These are phyloP conservation scores for Drosophila azteca DNA, from an alignment of 1,140 invertebrate genomes.

Conservation along the genomic window DNA sequence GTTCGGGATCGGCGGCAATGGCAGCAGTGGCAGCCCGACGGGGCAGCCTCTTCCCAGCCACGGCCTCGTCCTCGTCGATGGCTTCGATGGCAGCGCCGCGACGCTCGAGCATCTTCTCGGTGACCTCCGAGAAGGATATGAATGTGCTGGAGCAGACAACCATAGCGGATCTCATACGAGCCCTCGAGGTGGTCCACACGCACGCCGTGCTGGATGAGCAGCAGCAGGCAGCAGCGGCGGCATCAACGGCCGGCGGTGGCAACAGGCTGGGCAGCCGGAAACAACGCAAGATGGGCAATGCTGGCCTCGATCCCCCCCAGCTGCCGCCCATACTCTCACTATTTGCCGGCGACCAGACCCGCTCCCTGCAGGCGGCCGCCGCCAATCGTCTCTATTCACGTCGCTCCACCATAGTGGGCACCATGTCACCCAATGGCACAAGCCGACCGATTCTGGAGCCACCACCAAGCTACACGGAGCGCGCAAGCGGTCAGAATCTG, in stretches of 20 bases:
- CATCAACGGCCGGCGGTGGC: background rate
- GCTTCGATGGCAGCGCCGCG: conserved; percentile 54
- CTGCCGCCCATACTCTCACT: conserved; percentile 73
- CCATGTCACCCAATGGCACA: conserved; percentile 52
- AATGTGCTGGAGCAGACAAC: conserved; percentile 90
- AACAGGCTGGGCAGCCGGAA: conserved; percentile 40
- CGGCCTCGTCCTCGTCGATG: conserved; percentile 35
- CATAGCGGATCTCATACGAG: conserved; percentile 89
- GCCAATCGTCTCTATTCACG: conserved; percentile 76
- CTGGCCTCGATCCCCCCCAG: conserved; percentile 83
- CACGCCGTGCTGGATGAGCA: conserved; percentile 77
- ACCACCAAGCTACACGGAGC: conserved; percentile 73
- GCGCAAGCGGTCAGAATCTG: conserved; percentile 1
- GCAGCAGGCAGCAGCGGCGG: conserved; percentile 29
- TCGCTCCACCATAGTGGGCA: conserved; percentile 77
- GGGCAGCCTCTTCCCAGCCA: conserved; percentile 71
- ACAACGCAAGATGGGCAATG: conserved; percentile 86
- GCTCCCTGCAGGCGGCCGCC: conserved; percentile 56
- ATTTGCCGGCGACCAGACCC: conserved; percentile 68
- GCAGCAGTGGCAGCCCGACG: conserved; percentile 65
- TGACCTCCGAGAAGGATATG: conserved; percentile 85
- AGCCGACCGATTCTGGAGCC: conserved; percentile 58
- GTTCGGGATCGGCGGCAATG: conserved; percentile 70
- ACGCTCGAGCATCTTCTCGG: conserved; percentile 85
- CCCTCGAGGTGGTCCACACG: conserved; percentile 87